Conservation (phyloP, 2,113 vertebrate genomes). For the Brachypteracias leptosomus region DNA sequence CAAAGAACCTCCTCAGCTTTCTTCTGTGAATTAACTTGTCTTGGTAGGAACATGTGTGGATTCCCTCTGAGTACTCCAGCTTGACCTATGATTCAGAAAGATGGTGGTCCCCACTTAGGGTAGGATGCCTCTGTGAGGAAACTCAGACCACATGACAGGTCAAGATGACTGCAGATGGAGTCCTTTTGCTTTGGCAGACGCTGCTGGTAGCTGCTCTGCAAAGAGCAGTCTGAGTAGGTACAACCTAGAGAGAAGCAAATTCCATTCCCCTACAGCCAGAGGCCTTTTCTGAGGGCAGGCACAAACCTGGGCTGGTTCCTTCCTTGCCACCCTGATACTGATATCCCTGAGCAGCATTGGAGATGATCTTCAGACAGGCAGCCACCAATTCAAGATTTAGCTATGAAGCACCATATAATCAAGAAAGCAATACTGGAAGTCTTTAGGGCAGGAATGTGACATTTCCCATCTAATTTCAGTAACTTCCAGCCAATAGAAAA, state of each 20-base stretch:
- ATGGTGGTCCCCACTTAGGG: not conserved
- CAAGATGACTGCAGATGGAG: not conserved
- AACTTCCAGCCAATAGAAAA: constrained; percentile 6
- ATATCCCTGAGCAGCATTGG: not conserved
- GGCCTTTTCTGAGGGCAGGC: not conserved
- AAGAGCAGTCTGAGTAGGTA: not conserved
- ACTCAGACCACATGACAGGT: not conserved
- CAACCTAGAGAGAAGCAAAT: not conserved
- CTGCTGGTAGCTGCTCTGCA: not conserved
- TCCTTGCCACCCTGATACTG: not conserved
- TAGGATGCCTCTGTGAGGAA: not conserved
- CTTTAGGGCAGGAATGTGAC: not conserved
- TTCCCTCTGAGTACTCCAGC: not conserved
- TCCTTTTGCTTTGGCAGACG: not conserved
- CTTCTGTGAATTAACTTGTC: not conserved
- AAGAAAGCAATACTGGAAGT: not conserved
- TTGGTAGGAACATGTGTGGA: fast-evolving
- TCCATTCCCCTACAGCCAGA: not conserved
- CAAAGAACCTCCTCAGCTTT: not conserved
- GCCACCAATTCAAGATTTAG: not conserved
- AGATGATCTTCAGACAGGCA: not conserved
- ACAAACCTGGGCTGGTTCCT: not conserved
- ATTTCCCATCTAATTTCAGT: constrained; percentile 9
- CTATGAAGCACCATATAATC: not conserved
- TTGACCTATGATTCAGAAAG: not conserved